Evolutionary conservation across 2,888 invertebrate genomes (phyloP), one percentile per base, ranked within the genome.

Genomic region (Rhaphigaster nebulosa): DNA sequence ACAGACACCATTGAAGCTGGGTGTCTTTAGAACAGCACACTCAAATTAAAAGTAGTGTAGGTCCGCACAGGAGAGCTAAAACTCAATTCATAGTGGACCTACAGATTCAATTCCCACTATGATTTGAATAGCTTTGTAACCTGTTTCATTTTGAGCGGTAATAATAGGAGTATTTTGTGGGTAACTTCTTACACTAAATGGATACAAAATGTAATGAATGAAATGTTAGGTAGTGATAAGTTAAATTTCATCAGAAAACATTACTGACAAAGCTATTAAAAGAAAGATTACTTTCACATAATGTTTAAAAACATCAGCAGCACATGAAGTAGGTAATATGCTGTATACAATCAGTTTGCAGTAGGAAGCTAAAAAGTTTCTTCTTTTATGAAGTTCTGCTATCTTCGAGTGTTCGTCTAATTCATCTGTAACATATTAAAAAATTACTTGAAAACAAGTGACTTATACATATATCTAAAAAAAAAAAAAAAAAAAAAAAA

Each of bases 291-390:
- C 97, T 95, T 98, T 98, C 91, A 99, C 98, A 94, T 99, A 99
- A 94, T 99, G 98, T 94, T 98, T 98, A 94, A 99, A 99, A 91
- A 99, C 97, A 93, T 98, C 98, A 0, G 98, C 97, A 26, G 98
- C 98, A 93, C 97, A 96, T 93, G 97, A 96, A 1, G 99, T 97
- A 52, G 98, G 98, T 94, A 99, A 96, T 92, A 99, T 97, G 94
- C 99, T 99, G 95, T 99, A 99, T 90, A 99, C 98, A 93, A 99
- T 97, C 88, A 99, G 95, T 94, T 99, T 99, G 95, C 99, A 99
- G 94, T 98, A 99, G 38, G 98, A 98, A 1, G 99, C 99, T 92
- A 99, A 95, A 94, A 99, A 98, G 94, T 98, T 99, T 92, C 99
- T 95, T 91, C 98, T 96, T 94, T 99, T 99, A 94, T 99, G 99